Conservation (phyloP, 1,140 invertebrate genomes). For the Rhagoletis pomonella region DNA sequence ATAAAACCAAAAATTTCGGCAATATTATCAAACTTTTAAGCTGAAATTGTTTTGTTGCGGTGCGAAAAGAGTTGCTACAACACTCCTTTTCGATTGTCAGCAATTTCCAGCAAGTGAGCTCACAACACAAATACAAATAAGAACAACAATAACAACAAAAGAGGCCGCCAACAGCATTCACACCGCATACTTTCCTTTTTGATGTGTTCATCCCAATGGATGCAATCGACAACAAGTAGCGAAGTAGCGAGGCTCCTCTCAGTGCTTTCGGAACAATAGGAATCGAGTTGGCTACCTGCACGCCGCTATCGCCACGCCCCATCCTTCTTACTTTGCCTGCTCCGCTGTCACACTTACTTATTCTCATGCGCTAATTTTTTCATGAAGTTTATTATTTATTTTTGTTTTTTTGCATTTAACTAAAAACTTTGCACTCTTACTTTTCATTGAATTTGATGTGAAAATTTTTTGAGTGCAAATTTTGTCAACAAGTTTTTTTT, state of each 20-base stretch:
- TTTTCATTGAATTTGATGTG: conserved; percentile 51
- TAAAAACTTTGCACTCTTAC: conserved; percentile 40
- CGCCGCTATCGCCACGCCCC: not conserved
- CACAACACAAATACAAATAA: not conserved
- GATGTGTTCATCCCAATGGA: not conserved
- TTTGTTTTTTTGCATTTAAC: not conserved
- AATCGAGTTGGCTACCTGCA: not conserved
- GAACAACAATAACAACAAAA: not conserved
- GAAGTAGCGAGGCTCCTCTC: not conserved
- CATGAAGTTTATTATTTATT: not conserved
- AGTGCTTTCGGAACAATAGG: not conserved
- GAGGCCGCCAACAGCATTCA: too few relatives aligned
- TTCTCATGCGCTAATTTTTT: not conserved
- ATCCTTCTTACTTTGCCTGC: not conserved
- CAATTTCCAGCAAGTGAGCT: not conserved
- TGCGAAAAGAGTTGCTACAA: not conserved
- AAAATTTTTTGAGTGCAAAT: conserved; percentile 52
- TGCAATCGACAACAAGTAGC: conserved; percentile 20
- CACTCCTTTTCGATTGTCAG: too few relatives aligned
- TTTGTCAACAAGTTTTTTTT: conserved; percentile 45
- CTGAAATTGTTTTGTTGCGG: conserved; percentile 31
- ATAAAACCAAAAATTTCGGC: not conserved
- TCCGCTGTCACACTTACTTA: not conserved
- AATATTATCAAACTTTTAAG: not conserved
- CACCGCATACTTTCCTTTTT: not conserved